Percentiles rank a stretch among this genome's conserved stretches.
phyloP scores from a whole-genome alignment of 1,140 invertebrate species.

The Drosophila pachea region DNA sequence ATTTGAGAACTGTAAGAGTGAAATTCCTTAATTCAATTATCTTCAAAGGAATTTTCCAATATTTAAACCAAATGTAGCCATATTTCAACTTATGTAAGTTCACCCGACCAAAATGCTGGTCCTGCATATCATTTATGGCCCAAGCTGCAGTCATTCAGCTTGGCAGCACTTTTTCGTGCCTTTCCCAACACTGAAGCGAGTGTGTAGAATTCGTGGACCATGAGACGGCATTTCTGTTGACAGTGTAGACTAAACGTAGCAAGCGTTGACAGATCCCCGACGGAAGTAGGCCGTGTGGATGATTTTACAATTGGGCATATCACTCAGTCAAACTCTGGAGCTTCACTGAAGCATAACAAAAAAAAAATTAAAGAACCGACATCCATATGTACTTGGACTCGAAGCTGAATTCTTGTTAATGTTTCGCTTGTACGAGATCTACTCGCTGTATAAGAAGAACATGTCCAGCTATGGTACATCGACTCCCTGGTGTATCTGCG shows the following conservation, averaged over 20 bases:
- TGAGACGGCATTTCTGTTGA: no score
- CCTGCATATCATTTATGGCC: no score
- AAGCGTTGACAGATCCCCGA: neutral
- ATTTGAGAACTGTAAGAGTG: no score
- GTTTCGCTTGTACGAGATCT: constrained; percentile 65
- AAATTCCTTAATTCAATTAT: no score
- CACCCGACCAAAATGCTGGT: no score
- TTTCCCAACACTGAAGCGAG: no score
- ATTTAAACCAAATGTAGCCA: no score
- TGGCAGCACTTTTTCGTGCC: no score
- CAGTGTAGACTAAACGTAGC: neutral
- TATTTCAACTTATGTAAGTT: no score
- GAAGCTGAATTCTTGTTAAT: constrained; percentile 32
- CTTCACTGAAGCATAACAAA: neutral
- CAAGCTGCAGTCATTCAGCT: no score
- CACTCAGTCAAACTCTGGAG: constrained; percentile 16
- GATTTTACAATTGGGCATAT: neutral
- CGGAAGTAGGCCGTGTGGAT: constrained; percentile 6
- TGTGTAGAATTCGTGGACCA: no score
- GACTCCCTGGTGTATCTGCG: constrained; percentile 47
- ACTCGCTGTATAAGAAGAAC: constrained; percentile 53
- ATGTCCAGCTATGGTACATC: constrained; percentile 12
- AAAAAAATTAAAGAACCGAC: neutral
- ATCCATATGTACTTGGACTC: neutral
- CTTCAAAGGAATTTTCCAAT: no score